Percentiles rank a stretch among this genome's conserved stretches.
Evolutionary conservation across 2,113 vertebrate genomes (phyloP).

Genomic region (Pelusios castaneus): DNA sequence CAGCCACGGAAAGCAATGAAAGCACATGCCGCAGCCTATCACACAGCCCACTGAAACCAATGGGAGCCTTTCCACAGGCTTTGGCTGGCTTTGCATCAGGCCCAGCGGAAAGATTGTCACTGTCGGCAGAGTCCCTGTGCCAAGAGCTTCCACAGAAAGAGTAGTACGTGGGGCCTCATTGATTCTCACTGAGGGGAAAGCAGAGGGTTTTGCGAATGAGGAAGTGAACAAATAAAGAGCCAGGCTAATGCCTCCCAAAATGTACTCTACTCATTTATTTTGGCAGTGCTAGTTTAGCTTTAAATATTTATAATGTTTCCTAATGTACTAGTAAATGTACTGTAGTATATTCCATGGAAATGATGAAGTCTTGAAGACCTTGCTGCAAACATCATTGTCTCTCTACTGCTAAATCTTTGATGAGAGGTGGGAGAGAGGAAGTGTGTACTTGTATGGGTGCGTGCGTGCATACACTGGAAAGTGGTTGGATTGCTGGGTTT

Average conservation of each 20-base stretch:
- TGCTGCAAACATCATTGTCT: slow-evolving; percentile 33
- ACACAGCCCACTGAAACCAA: neutral
- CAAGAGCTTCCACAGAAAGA: neutral
- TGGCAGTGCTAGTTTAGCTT: neutral
- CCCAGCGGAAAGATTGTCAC: neutral
- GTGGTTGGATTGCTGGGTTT: rapidly evolving
- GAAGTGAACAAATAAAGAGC: neutral
- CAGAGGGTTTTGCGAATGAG: neutral
- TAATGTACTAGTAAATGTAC: neutral
- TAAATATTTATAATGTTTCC: slow-evolving; percentile 49
- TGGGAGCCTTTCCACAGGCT: neutral
- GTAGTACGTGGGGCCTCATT: neutral
- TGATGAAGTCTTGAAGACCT: neutral
- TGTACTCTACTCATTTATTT: neutral
- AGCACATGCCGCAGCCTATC: neutral
- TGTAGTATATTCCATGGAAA: neutral
- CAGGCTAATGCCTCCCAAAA: neutral
- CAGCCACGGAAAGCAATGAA: neutral
- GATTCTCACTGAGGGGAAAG: neutral
- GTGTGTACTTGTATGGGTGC: neutral
- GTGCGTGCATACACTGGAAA: rapidly evolving
- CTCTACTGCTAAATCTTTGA: slow-evolving; percentile 27
- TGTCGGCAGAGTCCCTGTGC: neutral
- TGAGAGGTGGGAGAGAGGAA: neutral
- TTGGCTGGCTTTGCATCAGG: neutral